These are phyloP conservation scores for Andrena hattorfiana DNA, from an alignment of 2,888 invertebrate species.

Conservation along the genomic window DNA sequence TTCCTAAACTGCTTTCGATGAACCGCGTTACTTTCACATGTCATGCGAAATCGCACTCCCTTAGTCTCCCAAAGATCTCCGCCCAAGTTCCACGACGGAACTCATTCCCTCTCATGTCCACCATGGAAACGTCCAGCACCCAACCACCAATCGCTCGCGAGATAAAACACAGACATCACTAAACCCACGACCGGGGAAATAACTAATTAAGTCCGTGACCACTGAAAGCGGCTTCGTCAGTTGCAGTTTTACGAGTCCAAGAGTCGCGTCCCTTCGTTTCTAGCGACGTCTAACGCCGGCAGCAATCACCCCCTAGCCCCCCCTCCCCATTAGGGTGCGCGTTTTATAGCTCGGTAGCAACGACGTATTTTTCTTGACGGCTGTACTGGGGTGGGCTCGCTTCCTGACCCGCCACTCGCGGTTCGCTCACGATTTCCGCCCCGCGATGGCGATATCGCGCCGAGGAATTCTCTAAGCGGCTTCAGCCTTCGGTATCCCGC, in stretches of 20 bases:
- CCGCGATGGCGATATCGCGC: slow-evolving; percentile 45
- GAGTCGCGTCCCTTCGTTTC: background rate
- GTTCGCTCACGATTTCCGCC: slow-evolving; percentile 48
- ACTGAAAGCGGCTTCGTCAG: background rate
- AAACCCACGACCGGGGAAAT: background rate
- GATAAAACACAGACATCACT: background rate
- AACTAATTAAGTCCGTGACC: slow-evolving; percentile 9
- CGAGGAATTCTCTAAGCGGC: slow-evolving; percentile 46
- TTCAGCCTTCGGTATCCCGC: slow-evolving; percentile 29
- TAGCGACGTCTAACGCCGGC: background rate
- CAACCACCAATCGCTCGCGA: background rate
- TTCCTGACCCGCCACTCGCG: slow-evolving; percentile 10
- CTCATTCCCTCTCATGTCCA: background rate
- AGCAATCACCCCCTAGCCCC: slow-evolving; percentile 28
- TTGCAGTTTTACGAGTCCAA: slow-evolving; percentile 9
- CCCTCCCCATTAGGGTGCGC: background rate
- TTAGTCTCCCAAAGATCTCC: no score
- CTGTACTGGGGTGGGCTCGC: background rate
- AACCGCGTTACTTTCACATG: background rate
- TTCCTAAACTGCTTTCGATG: background rate
- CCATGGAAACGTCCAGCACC: background rate
- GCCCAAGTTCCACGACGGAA: background rate
- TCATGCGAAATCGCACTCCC: background rate
- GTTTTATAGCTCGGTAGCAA: slow-evolving; percentile 26
- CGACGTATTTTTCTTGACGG: slow-evolving; percentile 19